These are phyloP conservation scores for Himalopsyche phryganea DNA, from an alignment of 1,140 invertebrate species.

Conservation along the genomic window DNA sequence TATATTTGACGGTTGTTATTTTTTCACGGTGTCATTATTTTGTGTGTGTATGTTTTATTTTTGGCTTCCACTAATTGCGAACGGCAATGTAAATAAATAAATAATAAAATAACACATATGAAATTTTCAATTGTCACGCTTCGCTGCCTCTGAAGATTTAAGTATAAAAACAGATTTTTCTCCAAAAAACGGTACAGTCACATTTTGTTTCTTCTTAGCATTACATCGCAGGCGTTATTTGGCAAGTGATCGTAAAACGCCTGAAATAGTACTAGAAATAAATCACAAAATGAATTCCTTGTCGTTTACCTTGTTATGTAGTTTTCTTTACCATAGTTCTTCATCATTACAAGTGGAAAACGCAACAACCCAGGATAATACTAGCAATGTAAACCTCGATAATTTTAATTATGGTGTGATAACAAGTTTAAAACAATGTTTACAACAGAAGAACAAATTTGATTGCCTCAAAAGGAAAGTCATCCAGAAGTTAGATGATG, in stretches of 20 bases:
- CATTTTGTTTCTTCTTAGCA: not conserved
- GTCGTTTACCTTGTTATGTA: slow-evolving; percentile 1
- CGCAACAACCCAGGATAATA: not conserved
- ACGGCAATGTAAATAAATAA: no score
- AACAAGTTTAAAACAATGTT: slow-evolving; percentile 38
- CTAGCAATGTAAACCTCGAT: not conserved
- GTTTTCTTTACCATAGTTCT: not conserved
- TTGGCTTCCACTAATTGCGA: not conserved
- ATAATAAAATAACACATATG: not conserved
- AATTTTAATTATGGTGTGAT: slow-evolving; percentile 16
- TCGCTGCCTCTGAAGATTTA: slow-evolving; percentile 26
- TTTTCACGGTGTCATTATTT: slow-evolving; percentile 1
- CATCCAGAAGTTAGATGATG: slow-evolving; percentile 53
- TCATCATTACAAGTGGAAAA: not conserved
- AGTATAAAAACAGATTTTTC: slow-evolving; percentile 24
- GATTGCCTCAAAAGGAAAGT: slow-evolving; percentile 56
- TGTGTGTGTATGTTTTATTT: not conserved
- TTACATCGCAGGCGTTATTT: not conserved
- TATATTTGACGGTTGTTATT: no score
- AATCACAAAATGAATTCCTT: not conserved
- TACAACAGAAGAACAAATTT: slow-evolving; percentile 39
- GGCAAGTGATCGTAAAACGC: not conserved
- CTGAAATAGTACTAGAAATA: not conserved
- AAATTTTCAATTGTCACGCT: slow-evolving; percentile 24
- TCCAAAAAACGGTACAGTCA: slow-evolving; percentile 8